Base-by-base conservation (phyloP, 2,113 vertebrate genomes). In the Falcunculus frontatus region DNA sequence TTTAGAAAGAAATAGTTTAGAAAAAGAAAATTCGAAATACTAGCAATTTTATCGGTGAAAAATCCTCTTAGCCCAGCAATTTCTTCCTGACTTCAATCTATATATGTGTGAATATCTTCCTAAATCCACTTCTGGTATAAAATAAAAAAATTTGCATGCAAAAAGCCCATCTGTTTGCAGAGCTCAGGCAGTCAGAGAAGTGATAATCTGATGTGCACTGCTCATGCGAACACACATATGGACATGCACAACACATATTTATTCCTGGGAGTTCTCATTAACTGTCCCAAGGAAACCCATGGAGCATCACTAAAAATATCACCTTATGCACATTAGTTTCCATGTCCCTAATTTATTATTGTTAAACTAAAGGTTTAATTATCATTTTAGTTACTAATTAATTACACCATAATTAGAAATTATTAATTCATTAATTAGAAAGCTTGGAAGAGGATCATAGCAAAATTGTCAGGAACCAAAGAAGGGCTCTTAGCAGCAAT, bases 91-190 rank as follows among this genome's bases (percentile, higher is more conserved):
- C 25, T 84, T 78, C 19, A 37, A 16, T 35, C 64, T 86, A 44
- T 27, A 8, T 11, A 68, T 0, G 4, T 60, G 16, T 69, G 57
- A 84, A 42, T 75, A 68, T 84, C 29, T 81, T 70, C 50, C 56
- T 1, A 1, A 72, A 41, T 84, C 90, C 56, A 74, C 5, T 90
- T 67, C 73, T 81, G 21, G 27, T 74, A 47, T 29, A 80, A 93
- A 93, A 92, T 15, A 0, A 9, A 57, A 76, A 84, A 67, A 73
- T 11, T 14, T 83, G 39, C 75, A 47, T 27, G 47, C 32, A 59
- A 35, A 44, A 93, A 96, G 56, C 32, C 44, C 76, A 92, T 49
- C 78, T 95, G 91, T 64, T 83, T 88, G 63, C 64, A 87, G 83
- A 75, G 79, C 64, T 78, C 59, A 67, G 72, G 75, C 52, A 87